These are phyloP conservation scores for Drosophila tani DNA, from an alignment of 1,140 invertebrate species.

Conservation along the genomic window DNA sequence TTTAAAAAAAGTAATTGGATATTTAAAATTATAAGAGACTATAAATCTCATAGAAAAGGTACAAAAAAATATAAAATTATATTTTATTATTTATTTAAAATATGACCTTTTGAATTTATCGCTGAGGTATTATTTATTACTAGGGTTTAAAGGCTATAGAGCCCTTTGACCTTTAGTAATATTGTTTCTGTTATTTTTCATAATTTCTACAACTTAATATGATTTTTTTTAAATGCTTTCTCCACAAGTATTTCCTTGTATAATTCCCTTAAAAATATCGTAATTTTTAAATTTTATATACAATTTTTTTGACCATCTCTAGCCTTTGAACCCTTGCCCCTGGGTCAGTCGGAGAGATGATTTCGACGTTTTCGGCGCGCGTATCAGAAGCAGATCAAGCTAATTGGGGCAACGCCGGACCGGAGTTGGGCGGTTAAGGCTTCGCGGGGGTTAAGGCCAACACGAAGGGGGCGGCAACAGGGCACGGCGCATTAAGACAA, in stretches of 20 bases:
- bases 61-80: too few relatives aligned
- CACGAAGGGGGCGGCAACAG: constrained; percentile 47
- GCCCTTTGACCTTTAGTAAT: background rate
- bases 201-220: too few relatives aligned
- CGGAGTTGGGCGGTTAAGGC: constrained; percentile 11
- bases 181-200: background rate
- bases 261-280: background rate
- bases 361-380: constrained; percentile 67
- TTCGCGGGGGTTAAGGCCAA: constrained; percentile 19
- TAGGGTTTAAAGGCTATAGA: background rate
- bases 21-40: too few relatives aligned
- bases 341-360: constrained; percentile 39
- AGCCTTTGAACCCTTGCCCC: constrained; percentile 28
- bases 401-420: constrained; percentile 75
- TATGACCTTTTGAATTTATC: background rate
- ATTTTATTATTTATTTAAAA: background rate
- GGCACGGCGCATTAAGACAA: constrained; percentile 78
- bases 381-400: constrained; percentile 84
- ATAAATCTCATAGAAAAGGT: too few relatives aligned
- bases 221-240: background rate
- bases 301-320: constrained; percentile 17
- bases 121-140: background rate
- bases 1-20: too few relatives aligned
- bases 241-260: background rate
- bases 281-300: background rate